A percentile compares a stretch with the other conserved stretches of the same genome.
Evolutionary conservation across 2,797 vertebrate genomes (phyloP).

Genomic region (Lutjanus argentimaculatus): DNA sequence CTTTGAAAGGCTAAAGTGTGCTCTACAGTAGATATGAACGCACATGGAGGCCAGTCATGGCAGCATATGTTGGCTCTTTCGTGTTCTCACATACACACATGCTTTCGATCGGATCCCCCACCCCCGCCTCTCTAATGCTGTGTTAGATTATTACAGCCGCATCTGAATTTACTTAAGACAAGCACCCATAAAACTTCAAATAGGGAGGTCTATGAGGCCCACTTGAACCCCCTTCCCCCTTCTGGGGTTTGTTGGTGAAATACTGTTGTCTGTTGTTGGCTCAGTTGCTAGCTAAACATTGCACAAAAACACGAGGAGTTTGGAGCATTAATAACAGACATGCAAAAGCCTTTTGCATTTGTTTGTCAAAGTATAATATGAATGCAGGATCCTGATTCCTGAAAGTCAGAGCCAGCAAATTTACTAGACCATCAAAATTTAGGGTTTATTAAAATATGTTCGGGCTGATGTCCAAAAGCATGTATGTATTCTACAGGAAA

Average conservation of each 20-base stretch:
- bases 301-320: slow-evolving; percentile 44
- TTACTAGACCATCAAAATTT: slow-evolving; percentile 29
- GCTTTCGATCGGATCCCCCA: slow-evolving; percentile 69
- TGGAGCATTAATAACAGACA: slow-evolving; percentile 27
- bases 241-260: slow-evolving; percentile 62
- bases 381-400: slow-evolving; percentile 3
- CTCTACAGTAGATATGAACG: slow-evolving; percentile 58
- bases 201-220: slow-evolving; percentile 75
- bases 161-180: slow-evolving; percentile 88
- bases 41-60: slow-evolving; percentile 68
- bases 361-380: slow-evolving; percentile 3
- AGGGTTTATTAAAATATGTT: slow-evolving; percentile 1
- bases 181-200: slow-evolving; percentile 86
- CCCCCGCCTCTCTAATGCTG: slow-evolving; percentile 62
- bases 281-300: slow-evolving; percentile 58
- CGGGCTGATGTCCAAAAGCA: background rate
- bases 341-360: slow-evolving; percentile 2
- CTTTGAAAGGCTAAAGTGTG: slow-evolving; percentile 39
- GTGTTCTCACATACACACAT: slow-evolving; percentile 75
- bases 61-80: slow-evolving; percentile 63
- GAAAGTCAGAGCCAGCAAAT: slow-evolving; percentile 1
- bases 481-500: background rate
- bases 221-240: slow-evolving; percentile 32
- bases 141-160: slow-evolving; percentile 82
- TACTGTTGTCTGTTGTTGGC: slow-evolving; percentile 60